These are phyloP conservation scores for Lasioglossum calceatum DNA, from an alignment of 2,888 invertebrate species.

Conservation along the genomic window DNA sequence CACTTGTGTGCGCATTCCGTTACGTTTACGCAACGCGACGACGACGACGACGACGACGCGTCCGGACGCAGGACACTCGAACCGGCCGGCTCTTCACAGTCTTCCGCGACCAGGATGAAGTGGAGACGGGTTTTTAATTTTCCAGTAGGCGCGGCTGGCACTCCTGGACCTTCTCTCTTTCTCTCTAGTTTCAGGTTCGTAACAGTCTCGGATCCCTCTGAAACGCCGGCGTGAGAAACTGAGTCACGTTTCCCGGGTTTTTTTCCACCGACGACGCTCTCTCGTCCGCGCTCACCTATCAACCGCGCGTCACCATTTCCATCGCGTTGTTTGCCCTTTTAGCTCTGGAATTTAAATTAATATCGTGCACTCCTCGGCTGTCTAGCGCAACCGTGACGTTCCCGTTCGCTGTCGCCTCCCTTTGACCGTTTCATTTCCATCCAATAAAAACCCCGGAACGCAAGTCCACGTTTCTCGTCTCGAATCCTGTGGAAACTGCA, in stretches of 20 bases:
- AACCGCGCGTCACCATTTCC: neutral
- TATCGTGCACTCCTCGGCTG: conserved; percentile 14
- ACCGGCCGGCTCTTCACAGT: conserved; percentile 10
- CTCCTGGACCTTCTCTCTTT: neutral
- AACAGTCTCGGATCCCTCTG: neutral
- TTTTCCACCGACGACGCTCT: neutral
- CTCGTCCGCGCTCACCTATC: conserved; percentile 2
- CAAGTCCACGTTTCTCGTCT: neutral
- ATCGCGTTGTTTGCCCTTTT: neutral
- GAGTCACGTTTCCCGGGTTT: conserved; percentile 18
- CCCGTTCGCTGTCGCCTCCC: neutral
- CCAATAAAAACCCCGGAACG: neutral
- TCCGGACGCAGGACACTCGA: conserved; percentile 20
- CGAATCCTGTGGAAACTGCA: neutral
- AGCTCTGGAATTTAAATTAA: conserved; percentile 50
- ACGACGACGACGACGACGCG: conserved; percentile 40
- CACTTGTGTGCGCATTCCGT: conserved; percentile 84
- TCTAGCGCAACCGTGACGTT: neutral
- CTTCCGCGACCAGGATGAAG: conserved; percentile 49
- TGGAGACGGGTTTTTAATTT: conserved; percentile 66
- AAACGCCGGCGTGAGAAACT: conserved; percentile 48
- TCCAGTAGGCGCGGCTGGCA: conserved; percentile 53
- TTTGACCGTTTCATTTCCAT: conserved; percentile 23
- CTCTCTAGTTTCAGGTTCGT: conserved; percentile 14
- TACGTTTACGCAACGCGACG: conserved; percentile 79